Conservation (phyloP, 2,797 vertebrate genomes). For the Triplophysa yarkandensis region DNA sequence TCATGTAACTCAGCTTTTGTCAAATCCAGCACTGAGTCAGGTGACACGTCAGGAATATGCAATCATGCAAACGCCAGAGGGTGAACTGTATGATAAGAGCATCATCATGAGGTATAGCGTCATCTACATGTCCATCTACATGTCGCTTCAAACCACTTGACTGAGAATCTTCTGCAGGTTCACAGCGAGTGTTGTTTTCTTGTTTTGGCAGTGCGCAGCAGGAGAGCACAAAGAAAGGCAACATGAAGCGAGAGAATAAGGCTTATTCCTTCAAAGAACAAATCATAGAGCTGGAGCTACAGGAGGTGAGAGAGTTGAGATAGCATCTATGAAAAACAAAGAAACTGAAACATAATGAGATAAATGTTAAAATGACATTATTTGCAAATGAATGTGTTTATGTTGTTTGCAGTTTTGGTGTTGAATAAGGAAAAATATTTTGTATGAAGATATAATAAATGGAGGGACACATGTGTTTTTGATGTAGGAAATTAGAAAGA, state of each 20-base stretch:
- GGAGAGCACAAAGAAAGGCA: slow-evolving; percentile 90
- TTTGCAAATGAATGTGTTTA: background rate
- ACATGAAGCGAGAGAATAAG: slow-evolving; percentile 98
- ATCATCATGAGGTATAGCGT: slow-evolving; percentile 88
- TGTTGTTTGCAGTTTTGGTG: no score
- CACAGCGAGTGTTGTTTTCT: background rate
- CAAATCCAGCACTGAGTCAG: slow-evolving; percentile 79
- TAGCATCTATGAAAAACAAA: background rate
- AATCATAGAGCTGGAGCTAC: slow-evolving; percentile 95
- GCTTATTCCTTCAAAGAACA: slow-evolving; percentile 98
- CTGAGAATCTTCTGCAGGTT: background rate
- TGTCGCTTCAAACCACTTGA: background rate
- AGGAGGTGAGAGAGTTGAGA: slow-evolving; percentile 80
- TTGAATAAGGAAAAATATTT: no score
- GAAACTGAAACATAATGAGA: background rate
- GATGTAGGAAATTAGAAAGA: slow-evolving; percentile 92
- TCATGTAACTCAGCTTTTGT: slow-evolving; percentile 79
- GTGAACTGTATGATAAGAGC: slow-evolving; percentile 90
- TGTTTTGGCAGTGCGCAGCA: slow-evolving; percentile 84
- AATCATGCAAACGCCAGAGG: slow-evolving; percentile 90
- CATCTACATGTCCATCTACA: background rate
- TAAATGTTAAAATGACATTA: no score
- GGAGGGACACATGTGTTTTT: slow-evolving; percentile 13
- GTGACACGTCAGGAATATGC: slow-evolving; percentile 91
- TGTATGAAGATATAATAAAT: background rate